phyloP scores from a whole-genome alignment of 2,113 vertebrate species.

The Dromas ardeola region DNA sequence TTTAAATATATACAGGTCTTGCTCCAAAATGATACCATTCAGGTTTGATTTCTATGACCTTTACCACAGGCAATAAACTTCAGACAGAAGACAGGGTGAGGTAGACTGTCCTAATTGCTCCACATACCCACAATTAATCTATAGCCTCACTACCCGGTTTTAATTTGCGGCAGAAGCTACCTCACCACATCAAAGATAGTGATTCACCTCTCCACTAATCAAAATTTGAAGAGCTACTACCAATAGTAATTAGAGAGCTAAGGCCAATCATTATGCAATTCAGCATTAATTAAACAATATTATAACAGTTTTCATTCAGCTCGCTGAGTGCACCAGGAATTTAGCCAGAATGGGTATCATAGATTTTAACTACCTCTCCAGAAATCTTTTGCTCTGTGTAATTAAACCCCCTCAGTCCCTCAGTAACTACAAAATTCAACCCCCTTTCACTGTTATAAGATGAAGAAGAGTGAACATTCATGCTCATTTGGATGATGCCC shows the following conservation, averaged over 20 bases:
- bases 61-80: slow-evolving; percentile 30
- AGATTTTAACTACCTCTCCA: slow-evolving; percentile 23
- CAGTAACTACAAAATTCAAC: neutral
- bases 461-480: neutral
- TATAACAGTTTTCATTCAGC: neutral
- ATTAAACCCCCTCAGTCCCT: neutral
- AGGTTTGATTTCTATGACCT: slow-evolving; percentile 40
- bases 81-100: slow-evolving; percentile 2
- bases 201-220: slow-evolving; percentile 52
- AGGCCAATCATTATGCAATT: slow-evolving; percentile 32
- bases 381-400: neutral
- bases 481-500: neutral
- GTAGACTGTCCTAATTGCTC: slow-evolving; percentile 40
- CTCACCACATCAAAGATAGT: slow-evolving; percentile 52
- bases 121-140: slow-evolving; percentile 45
- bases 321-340: neutral
- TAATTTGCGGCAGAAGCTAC: slow-evolving; percentile 35
- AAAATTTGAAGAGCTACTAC: slow-evolving; percentile 61
- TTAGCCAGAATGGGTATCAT: neutral
- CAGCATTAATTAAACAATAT: slow-evolving; percentile 59
- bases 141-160: slow-evolving; percentile 36
- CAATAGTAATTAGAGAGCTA: slow-evolving; percentile 52
- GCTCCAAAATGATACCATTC: neutral
- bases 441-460: neutral
- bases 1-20: neutral